These are phyloP conservation scores for Reticulitermes lucifugus DNA, from an alignment of 2,888 invertebrate genomes.

Conservation along the genomic window DNA sequence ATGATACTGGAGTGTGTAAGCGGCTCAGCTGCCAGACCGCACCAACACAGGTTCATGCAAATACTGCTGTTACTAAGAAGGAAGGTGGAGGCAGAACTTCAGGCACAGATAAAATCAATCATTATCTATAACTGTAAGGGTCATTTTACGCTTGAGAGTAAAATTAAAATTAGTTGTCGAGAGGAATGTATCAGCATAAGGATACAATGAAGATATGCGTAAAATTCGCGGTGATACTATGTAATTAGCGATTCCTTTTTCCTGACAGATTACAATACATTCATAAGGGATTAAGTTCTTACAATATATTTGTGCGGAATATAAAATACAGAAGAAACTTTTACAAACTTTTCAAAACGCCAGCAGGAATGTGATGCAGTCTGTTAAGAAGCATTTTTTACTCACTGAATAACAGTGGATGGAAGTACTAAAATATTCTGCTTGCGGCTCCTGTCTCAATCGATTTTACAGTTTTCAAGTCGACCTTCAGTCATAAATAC, in stretches of 20 bases:
- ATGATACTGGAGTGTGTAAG: no score
- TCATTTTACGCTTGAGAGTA: no score
- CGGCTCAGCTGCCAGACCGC: no score
- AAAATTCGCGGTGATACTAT: no score
- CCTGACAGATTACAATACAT: not conserved
- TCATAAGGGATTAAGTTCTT: not conserved
- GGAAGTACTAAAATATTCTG: not conserved
- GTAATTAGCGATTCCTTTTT: not conserved
- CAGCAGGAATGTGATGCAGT: not conserved
- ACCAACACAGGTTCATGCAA: no score
- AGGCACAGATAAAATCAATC: no score
- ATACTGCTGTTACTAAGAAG: no score
- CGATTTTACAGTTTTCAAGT: not conserved
- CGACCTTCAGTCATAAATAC: not conserved
- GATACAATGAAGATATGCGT: no score
- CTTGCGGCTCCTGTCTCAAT: not conserved
- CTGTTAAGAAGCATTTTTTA: not conserved
- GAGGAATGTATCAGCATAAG: no score
- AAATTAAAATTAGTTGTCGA: no score
- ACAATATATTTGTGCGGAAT: not conserved
- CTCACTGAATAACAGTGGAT: not conserved
- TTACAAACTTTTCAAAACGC: not conserved
- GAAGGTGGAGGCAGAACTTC: no score
- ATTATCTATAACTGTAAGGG: no score
- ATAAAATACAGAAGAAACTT: not conserved